Evolutionary conservation across 2,113 vertebrate genomes (phyloP), one percentile per base, ranked within the genome.

Genomic region (Anarhynchus alexandrinus): DNA sequence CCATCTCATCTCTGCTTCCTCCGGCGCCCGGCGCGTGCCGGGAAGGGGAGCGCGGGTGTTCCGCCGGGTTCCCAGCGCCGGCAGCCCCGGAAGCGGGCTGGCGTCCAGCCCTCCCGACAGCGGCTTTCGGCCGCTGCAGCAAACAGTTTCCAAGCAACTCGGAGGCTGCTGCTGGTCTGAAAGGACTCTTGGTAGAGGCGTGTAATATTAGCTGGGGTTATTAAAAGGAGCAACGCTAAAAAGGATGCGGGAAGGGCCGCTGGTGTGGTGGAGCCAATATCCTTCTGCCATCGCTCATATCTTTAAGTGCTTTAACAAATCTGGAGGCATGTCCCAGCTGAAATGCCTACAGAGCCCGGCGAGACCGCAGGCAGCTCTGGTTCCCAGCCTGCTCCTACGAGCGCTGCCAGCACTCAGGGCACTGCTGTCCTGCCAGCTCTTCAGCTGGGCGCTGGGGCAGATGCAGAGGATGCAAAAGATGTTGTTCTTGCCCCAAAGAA

Each of bases 81-180:
- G 82, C 84, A 91, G 81, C 73, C 70, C 88, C 2, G 4, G 85
- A 19, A 59, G 79, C 4, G 2, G 70, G 67, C 86, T 97, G 94
- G 94, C 79, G 0, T 4, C 2, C 17, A 84, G 83, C 79, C 82
- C 55, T 96, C 82, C 49, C 1, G 0, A 70, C 86, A 81, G 90
- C 9, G 12, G 67, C 91, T 92, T 80, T 62, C 15, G 3, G 78
- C 92, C 2, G 4, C 94, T 94, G 92, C 94, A 97, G 91, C 87
- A 65, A 92, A 90, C 94, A 96, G 96, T 97, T 96, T 97, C 96
- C 94, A 97, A 94, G 96, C 97, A 97, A 97, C 97, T 95, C 65
- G 0, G 74, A 77, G 72, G 72, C 89, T 95, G 91, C 86, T 95
- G 91, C 66, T 36, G 40, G 82, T 81, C 86, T 91, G 43, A 83